Base-by-base conservation (phyloP, 2,113 vertebrate species). In the Neomonachus schauinslandi region DNA sequence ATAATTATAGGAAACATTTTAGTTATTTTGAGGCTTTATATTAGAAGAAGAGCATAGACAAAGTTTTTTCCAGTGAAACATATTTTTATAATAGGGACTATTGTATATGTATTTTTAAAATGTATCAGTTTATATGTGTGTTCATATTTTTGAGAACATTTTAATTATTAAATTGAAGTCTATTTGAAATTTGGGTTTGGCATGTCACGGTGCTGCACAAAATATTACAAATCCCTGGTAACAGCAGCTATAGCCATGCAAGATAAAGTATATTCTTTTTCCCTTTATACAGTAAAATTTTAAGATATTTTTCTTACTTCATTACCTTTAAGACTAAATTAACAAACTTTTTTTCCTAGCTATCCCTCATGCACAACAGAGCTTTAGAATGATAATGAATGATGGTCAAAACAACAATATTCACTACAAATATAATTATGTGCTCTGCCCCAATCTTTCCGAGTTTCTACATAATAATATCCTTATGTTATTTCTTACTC, bases 61-160 rank as follows among this genome's bases (percentile, higher is more conserved):
- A 5, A 15, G 14, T 85, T 71, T 91, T 94, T 61, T 42, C 77
- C 53, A 93, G 13, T 85, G 22, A 92, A 65, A 76, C 7, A 94
- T 24, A 72, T 90, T 91, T 97, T 95, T 90, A 77, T 59, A 77
- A 80, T 55, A 76, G 59, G 31, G 11, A 63, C 86, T 85, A 74
- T 36, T 72, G 1, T 63, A 4, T 46, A 46, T 89, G 2, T 22
- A 79, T 88, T 81, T 95, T 76, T 0, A 39, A 88, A 88, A 72
- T 67, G 2, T 85, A 63, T 94, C 21, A 33, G 26, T 91, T 80
- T 95, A 63, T 90, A 81, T 95, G 10, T 53, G 1, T 97, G 55
- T 92, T 80, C 19, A 82, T 93, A 76, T 51, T 92, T 94, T 86
- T 49, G n/a, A 94, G 63, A 90, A 89, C n/a, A 67, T 89, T 92